Conservation (phyloP, 2,113 vertebrate species). For the Mirza zaza region DNA sequence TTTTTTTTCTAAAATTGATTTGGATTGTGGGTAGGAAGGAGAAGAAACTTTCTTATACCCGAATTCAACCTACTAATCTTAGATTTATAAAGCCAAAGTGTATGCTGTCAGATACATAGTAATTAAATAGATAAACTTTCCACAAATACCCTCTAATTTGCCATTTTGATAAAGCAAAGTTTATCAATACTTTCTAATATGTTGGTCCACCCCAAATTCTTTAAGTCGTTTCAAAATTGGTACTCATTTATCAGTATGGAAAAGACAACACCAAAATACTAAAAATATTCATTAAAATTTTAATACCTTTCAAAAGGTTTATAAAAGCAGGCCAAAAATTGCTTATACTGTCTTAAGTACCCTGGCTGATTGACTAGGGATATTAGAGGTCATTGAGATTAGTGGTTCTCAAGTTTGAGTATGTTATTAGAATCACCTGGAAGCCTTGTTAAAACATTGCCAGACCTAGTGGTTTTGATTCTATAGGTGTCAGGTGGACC, state of each 20-base stretch:
- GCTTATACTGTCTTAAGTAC: background rate
- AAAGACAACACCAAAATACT: constrained; percentile 16
- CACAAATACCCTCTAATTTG: background rate
- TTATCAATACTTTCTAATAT: background rate
- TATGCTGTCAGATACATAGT: background rate
- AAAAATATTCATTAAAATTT: constrained; percentile 34
- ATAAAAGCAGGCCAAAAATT: background rate
- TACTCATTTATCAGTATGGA: background rate
- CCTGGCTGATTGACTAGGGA: background rate
- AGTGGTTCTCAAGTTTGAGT: background rate
- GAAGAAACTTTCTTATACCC: constrained; percentile 10
- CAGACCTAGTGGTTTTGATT: background rate
- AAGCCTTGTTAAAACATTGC: background rate
- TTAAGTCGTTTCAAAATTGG: constrained; percentile 14
- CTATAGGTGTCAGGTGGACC: background rate
- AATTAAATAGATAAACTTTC: background rate
- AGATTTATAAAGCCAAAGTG: constrained; percentile 33
- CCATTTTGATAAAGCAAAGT: background rate
- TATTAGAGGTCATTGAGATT: background rate
- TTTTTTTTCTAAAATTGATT: constrained; percentile 21
- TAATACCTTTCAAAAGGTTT: background rate
- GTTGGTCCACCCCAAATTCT: background rate
- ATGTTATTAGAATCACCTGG: background rate
- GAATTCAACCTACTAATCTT: background rate
- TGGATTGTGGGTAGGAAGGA: background rate